A percentile compares a stretch with the other conserved stretches of the same genome.
Evolutionary conservation across 2,888 invertebrate genomes (phyloP).

Genomic region (Frankliniella intonsa): DNA sequence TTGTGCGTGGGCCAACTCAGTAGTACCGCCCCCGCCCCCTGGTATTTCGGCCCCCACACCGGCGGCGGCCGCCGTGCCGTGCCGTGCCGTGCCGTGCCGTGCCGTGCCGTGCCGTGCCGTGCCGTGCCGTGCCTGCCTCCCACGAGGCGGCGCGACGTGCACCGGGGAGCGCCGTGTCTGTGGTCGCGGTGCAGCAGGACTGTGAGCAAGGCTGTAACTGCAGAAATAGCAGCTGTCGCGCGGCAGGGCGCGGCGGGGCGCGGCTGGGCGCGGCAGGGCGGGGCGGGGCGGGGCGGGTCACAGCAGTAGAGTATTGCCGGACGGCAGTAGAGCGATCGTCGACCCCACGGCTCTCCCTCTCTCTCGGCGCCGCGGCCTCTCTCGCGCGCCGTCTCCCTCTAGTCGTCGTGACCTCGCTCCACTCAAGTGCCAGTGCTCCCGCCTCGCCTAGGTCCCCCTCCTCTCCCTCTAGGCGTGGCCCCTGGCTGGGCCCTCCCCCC

Average conservation of each 20-base stretch:
- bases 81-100: background rate
- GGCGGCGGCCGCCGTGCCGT: no score
- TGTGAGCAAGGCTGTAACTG: background rate
- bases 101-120: background rate
- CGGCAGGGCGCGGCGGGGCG: background rate
- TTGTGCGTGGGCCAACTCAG: no score
- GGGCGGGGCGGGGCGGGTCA: no score
- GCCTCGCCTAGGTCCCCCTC: background rate
- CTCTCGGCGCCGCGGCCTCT: background rate
- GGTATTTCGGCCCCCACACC: no score
- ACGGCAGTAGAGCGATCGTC: background rate
- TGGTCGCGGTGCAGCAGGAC: background rate
- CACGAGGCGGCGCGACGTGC: background rate
- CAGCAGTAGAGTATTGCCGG: no score
- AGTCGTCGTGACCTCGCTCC: background rate
- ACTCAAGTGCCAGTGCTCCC: conserved; percentile 14
- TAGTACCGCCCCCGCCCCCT: no score
- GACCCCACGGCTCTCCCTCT: background rate
- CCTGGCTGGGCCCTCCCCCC: no score
- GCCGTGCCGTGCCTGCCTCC: background rate
- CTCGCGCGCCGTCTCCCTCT: background rate
- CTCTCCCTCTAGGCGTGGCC: no score
- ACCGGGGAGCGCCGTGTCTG: background rate
- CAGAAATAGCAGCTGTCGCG: conserved; percentile 19
- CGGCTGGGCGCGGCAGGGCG: background rate